A percentile compares a stretch with the other conserved stretches of the same genome.
Conservation (phyloP, 2,113 vertebrate species). For the Irena cyanogastra region DNA sequence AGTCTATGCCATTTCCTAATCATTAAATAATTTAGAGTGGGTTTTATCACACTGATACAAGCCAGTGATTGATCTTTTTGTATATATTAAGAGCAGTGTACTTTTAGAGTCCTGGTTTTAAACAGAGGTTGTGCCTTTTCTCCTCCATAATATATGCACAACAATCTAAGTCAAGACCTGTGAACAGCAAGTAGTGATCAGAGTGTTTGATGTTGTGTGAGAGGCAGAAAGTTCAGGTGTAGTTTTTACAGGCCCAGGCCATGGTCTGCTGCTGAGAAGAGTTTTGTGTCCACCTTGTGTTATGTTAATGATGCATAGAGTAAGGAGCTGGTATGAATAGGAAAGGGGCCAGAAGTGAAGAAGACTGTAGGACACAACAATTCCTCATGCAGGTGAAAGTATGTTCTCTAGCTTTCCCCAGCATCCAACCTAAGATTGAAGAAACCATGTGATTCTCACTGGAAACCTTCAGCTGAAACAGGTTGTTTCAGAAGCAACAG, state of each 20-base stretch:
- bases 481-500: background rate
- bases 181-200: background rate
- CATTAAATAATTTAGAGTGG: background rate
- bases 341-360: background rate
- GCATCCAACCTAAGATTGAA: background rate
- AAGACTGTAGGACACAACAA: background rate
- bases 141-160: background rate
- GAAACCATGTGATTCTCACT: background rate
- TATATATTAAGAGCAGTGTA: background rate
- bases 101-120: background rate
- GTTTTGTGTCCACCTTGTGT: background rate
- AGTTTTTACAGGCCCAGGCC: background rate
- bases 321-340: background rate
- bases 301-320: background rate
- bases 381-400: background rate
- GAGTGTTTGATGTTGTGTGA: background rate
- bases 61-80: background rate
- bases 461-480: background rate
- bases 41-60: background rate
- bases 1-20: background rate
- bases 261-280: background rate
- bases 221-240: background rate
- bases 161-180: background rate
- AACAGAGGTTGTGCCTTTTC: background rate
- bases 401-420: background rate